phyloP scores from a whole-genome alignment of 2,113 vertebrate genomes.

The Laticauda colubrina region DNA sequence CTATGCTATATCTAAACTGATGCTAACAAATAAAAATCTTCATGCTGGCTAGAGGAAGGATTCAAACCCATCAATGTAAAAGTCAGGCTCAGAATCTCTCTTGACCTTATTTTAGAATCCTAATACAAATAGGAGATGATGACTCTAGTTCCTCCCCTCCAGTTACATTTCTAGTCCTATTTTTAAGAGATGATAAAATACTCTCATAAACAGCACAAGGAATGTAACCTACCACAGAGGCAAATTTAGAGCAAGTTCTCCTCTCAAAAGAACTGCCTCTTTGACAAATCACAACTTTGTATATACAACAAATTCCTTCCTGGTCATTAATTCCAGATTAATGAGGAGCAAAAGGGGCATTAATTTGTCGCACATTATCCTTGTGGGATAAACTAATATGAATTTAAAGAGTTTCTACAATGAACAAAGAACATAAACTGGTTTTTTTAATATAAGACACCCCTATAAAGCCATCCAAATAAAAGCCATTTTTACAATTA shows the following conservation, averaged over 20 bases:
- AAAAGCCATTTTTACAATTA: neutral
- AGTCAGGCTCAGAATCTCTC: neutral
- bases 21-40: neutral
- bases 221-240: neutral
- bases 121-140: neutral
- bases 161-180: neutral
- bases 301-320: neutral
- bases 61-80: neutral
- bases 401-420: neutral
- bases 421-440: neutral
- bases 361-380: neutral
- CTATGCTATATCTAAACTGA: neutral
- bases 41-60: neutral
- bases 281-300: neutral
- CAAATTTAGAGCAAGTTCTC: neutral
- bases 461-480: neutral
- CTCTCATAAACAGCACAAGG: neutral
- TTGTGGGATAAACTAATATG: neutral
- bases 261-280: neutral
- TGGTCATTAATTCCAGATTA: neutral
- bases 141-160: neutral
- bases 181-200: slow-evolving; percentile 8
- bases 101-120: neutral
- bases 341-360: neutral
- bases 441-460: neutral